Evolutionary conservation across 2,113 vertebrate genomes (phyloP).

Genomic region (Forbesichthys agassizii): DNA sequence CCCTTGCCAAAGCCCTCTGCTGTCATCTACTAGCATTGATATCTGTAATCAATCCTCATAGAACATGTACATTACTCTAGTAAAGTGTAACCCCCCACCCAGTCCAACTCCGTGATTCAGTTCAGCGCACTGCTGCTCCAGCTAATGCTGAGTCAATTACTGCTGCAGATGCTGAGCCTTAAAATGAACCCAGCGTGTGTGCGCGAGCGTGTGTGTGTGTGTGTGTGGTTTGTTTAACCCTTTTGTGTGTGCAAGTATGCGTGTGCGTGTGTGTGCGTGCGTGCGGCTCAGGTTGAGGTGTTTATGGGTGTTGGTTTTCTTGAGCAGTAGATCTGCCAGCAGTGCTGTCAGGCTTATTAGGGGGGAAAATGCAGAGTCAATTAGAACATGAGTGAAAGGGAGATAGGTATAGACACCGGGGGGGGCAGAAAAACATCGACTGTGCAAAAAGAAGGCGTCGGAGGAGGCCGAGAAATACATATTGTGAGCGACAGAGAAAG

Average conservation of each 20-base stretch:
- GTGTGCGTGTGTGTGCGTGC: constrained; percentile 10
- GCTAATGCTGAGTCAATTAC: constrained; percentile 57
- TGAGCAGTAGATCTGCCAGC: constrained; percentile 20
- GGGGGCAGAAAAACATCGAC: not conserved
- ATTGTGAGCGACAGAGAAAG: not conserved
- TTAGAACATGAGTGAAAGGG: constrained; percentile 7
- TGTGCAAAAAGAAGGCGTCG: not conserved
- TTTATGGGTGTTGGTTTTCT: constrained; percentile 40
- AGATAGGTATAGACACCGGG: not conserved
- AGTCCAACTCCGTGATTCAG: constrained; percentile 16
- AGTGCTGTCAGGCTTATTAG: constrained; percentile 18
- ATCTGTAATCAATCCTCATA: constrained; percentile 39
- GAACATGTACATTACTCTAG: constrained; percentile 34
- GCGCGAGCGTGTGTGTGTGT: constrained; percentile 1
- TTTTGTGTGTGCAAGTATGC: not conserved
- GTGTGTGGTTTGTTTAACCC: not conserved
- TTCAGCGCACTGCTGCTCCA: constrained; percentile 28
- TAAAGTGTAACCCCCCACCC: constrained; percentile 13
- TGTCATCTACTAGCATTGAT: constrained; percentile 43
- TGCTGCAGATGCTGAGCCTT: constrained; percentile 40
- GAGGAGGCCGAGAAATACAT: not conserved
- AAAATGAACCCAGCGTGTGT: constrained; percentile 19
- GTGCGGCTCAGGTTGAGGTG: constrained; percentile 4
- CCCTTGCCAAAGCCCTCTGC: constrained; percentile 13
- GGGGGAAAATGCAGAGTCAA: constrained; percentile 22